Evolutionary conservation across 2,113 vertebrate species (phyloP), one percentile per base, ranked within the genome.

Genomic region (Ornithorhynchus anatinus): DNA sequence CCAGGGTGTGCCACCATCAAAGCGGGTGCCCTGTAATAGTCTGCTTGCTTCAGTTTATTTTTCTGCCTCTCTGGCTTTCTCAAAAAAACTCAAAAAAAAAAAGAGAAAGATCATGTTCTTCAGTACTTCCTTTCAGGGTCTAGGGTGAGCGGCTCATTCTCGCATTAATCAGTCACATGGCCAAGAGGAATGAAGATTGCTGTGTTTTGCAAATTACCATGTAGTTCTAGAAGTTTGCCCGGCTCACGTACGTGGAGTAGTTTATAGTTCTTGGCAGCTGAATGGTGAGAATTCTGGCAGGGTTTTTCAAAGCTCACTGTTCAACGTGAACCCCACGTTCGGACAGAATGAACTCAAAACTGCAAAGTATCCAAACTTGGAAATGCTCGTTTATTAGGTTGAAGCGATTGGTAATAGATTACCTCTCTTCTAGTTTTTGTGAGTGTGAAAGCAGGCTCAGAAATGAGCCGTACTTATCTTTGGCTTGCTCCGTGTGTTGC

Each of bases 361-460:
- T 29, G 5, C 20, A 31, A 62, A 23, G 12, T 10, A 5, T 51
- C 54, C 15, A 40, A 63, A 59, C 3, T 58, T 7, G 23, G 15
- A n/a, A 48, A 29, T 10, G 51, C 39, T 5, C 10, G 50, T 59
- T 37, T 1, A 40, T n/a, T 40, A 52, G 19, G 38, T 25, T 38
- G 20, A 27, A 19, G 66, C 7, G 56, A 29, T 57, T 29, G 25
- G 27, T 4, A 38, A 22, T 4, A 59, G 19, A 40, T 1, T n/a
- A 29, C 13, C 58, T 10, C 8, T 58, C 32, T 80, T 75, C 43
- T 59, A 23, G 45, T 50, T 68, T 77, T 48, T 59, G 32, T 33
- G 59, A 8, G 39, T 1, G 67, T 59, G 35, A 63, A 43, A 72
- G 20, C 33, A 23, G n/a, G 47, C 60, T 63, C 58, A 36, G 29